Evolutionary conservation across 1,140 invertebrate genomes (phyloP).

Genomic region (Drosophila yakuba): DNA sequence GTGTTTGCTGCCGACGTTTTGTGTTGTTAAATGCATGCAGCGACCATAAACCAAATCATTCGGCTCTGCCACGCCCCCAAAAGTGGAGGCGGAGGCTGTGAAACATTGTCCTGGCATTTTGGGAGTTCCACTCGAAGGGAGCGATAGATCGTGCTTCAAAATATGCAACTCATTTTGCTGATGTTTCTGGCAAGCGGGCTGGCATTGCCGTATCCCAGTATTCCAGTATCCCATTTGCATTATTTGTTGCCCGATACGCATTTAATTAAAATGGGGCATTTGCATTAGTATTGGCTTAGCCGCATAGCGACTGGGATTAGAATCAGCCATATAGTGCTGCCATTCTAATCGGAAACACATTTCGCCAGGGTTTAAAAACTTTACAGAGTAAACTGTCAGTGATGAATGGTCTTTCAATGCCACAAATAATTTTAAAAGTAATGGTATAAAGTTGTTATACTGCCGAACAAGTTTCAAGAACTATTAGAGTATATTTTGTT

Average conservation of each 20-base stretch:
- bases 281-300: constrained; percentile 39
- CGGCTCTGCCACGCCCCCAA: constrained; percentile 60
- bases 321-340: constrained; percentile 18
- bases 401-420: neutral
- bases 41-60: constrained; percentile 78
- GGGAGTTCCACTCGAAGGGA: neutral
- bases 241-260: constrained; percentile 75
- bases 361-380: constrained; percentile 37
- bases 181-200: constrained; percentile 18
- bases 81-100: constrained; percentile 25
- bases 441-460: neutral
- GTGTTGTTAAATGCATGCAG: constrained; percentile 76
- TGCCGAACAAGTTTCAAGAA: too few species aligned
- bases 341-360: constrained; percentile 22
- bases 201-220: constrained; percentile 1
- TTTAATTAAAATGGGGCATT: constrained; percentile 69
- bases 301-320: constrained; percentile 30
- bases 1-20: constrained; percentile 30
- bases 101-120: constrained; percentile 37
- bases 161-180: constrained; percentile 68
- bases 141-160: constrained; percentile 50
- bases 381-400: neutral
- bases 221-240: constrained; percentile 58
- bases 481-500: too few species aligned
- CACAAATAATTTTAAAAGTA: neutral